These are phyloP conservation scores for Bellardia bayeri DNA, from an alignment of 2,888 invertebrate genomes.

Conservation along the genomic window DNA sequence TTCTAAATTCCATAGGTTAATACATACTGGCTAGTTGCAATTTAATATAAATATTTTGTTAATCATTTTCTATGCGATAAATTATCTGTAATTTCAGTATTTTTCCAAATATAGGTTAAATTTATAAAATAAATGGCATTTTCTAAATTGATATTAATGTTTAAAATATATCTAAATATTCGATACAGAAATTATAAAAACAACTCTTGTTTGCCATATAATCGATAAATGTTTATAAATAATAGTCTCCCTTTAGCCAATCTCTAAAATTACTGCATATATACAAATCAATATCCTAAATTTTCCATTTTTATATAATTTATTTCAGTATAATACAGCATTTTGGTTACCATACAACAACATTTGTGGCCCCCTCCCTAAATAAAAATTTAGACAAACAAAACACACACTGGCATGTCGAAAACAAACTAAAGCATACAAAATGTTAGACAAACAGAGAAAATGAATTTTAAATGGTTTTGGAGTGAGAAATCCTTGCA, in stretches of 20 bases:
- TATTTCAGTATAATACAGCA: slow-evolving; percentile 9
- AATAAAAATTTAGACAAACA: not conserved
- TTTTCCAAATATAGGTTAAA: slow-evolving; percentile 8
- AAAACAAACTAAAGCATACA: not conserved
- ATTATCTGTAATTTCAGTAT: not conserved
- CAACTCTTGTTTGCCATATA: not conserved
- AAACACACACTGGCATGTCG: too few relatives aligned
- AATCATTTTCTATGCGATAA: not conserved
- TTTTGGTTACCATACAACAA: not conserved
- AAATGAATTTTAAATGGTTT: slow-evolving; percentile 8
- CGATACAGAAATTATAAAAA: too few relatives aligned
- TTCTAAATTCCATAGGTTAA: too few relatives aligned
- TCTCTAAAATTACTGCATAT: not conserved
- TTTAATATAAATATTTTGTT: slow-evolving; percentile 8
- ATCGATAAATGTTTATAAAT: slow-evolving; percentile 20
- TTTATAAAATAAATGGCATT: slow-evolving; percentile 4
- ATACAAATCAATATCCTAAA: slow-evolving; percentile 13
- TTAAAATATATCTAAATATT: not conserved
- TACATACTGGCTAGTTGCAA: slow-evolving; percentile 22
- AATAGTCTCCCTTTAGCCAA: not conserved
- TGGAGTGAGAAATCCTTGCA: not conserved
- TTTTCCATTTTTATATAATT: slow-evolving; percentile 18
- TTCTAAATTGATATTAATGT: slow-evolving; percentile 35
- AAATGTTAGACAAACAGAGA: slow-evolving; percentile 14
- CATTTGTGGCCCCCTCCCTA: not conserved